These are phyloP conservation scores for Pantherophis alleghaniensis DNA, from an alignment of 2,797 vertebrate genomes.

Conservation along the genomic window DNA sequence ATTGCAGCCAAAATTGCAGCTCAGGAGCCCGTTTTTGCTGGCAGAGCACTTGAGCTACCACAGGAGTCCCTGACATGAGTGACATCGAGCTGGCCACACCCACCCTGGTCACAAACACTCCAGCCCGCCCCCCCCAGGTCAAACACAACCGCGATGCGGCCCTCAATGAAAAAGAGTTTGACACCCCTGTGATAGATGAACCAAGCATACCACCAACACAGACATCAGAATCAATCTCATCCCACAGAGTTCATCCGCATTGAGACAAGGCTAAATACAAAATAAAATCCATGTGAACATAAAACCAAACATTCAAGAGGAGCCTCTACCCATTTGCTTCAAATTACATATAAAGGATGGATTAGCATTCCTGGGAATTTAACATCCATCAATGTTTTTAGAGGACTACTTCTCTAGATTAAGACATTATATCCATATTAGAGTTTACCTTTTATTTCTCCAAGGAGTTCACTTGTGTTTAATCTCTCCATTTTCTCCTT, in stretches of 20 bases:
- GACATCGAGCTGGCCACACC: too few relatives aligned
- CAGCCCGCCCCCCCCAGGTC: too few relatives aligned
- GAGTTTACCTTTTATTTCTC: slow-evolving; percentile 89
- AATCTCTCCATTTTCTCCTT: slow-evolving; percentile 91
- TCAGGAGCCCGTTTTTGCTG: too few relatives aligned
- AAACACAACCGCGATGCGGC: too few relatives aligned
- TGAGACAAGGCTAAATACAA: background rate
- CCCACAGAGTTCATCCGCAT: background rate
- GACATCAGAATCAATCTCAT: background rate
- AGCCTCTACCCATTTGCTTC: slow-evolving; percentile 1
- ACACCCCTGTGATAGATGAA: background rate
- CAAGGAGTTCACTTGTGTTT: slow-evolving; percentile 87
- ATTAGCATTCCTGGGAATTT: background rate
- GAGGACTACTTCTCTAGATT: slow-evolving; percentile 9
- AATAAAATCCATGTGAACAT: background rate
- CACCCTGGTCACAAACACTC: too few relatives aligned
- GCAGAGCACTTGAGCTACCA: too few relatives aligned
- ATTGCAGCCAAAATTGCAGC: too few relatives aligned
- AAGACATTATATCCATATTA: slow-evolving; percentile 24
- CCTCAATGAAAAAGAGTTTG: too few relatives aligned
- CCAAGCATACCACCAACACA: background rate
- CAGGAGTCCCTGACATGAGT: too few relatives aligned
- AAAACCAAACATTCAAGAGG: background rate
- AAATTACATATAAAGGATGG: background rate
- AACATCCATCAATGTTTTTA: background rate